phyloP scores from a whole-genome alignment of 2,888 invertebrate genomes.

The Leucozona laternaria region DNA sequence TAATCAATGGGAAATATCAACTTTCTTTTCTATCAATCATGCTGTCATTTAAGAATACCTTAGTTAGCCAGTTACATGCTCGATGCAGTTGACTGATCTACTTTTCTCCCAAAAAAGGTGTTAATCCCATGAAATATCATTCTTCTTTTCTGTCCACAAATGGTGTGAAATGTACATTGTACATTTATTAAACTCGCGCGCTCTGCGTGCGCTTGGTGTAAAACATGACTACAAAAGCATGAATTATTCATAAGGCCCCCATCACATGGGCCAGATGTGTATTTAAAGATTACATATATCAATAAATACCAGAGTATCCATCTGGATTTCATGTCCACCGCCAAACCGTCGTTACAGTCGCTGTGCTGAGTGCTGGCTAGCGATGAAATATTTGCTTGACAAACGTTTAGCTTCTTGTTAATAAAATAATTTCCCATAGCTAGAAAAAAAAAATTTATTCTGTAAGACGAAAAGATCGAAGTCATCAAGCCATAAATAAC shows the following conservation, averaged over 20 bases:
- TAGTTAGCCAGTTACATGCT: slow-evolving; percentile 25
- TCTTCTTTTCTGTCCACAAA: slow-evolving; percentile 35
- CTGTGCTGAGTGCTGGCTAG: no score
- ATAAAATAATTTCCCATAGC: slow-evolving; percentile 25
- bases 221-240: background rate
- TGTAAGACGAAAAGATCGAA: slow-evolving; percentile 18
- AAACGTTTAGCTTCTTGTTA: slow-evolving; percentile 62
- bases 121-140: slow-evolving; percentile 26
- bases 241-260: slow-evolving; percentile 39
- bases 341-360: no score
- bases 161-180: slow-evolving; percentile 41
- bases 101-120: slow-evolving; percentile 42
- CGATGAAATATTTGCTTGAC: slow-evolving; percentile 56
- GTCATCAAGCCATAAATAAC: slow-evolving; percentile 31
- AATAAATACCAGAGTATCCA: slow-evolving; percentile 53
- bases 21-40: slow-evolving; percentile 48
- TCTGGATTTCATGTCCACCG: no score
- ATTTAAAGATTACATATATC: slow-evolving; percentile 47
- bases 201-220: background rate
- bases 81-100: slow-evolving; percentile 34
- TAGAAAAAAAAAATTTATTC: background rate
- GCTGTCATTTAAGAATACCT: slow-evolving; percentile 18
- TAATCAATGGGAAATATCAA: slow-evolving; percentile 1
- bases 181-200: slow-evolving; percentile 42
- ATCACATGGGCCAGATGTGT: slow-evolving; percentile 51